phyloP scores from a whole-genome alignment of 2,888 invertebrate species.

The Chrysotoxum bicinctum region DNA sequence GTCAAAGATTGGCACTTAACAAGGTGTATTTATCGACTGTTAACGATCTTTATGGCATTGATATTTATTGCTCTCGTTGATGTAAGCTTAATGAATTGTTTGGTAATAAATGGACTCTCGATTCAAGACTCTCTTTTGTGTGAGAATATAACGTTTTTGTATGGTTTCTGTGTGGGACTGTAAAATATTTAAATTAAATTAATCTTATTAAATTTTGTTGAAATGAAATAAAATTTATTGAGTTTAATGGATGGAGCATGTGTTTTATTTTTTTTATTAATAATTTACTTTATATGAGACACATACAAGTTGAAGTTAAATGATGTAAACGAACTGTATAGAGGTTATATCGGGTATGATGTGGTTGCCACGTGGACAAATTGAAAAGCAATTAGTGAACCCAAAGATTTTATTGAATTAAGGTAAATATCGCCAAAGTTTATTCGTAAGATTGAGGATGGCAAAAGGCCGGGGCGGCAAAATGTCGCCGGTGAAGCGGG shows the following conservation, averaged over 20 bases:
- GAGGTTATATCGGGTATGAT: not conserved
- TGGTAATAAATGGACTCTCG: constrained; percentile 27
- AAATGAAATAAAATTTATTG: not conserved
- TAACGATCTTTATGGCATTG: constrained; percentile 62
- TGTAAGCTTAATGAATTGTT: constrained; percentile 69
- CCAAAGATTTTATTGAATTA: too few relatives aligned
- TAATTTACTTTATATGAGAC: not conserved
- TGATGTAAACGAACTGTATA: not conserved
- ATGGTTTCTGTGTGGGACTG: constrained; percentile 1
- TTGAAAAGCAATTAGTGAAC: not conserved
- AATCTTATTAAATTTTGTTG: constrained; percentile 1
- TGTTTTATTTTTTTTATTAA: not conserved
- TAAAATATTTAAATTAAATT: constrained; percentile 54
- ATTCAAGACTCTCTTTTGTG: constrained; percentile 22
- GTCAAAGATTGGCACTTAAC: constrained; percentile 70
- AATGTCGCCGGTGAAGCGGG: too few relatives aligned
- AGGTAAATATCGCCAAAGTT: too few relatives aligned
- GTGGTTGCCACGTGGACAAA: not conserved
- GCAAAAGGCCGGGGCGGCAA: too few relatives aligned
- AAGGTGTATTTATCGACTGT: constrained; percentile 71
- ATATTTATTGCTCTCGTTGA: constrained; percentile 64
- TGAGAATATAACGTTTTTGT: constrained; percentile 40
- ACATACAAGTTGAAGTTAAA: not conserved
- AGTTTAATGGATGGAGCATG: not conserved
- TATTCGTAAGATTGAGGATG: too few relatives aligned